phyloP scores from a whole-genome alignment of 2,797 vertebrate species.

The Acrossocheilus wenchowensis region DNA sequence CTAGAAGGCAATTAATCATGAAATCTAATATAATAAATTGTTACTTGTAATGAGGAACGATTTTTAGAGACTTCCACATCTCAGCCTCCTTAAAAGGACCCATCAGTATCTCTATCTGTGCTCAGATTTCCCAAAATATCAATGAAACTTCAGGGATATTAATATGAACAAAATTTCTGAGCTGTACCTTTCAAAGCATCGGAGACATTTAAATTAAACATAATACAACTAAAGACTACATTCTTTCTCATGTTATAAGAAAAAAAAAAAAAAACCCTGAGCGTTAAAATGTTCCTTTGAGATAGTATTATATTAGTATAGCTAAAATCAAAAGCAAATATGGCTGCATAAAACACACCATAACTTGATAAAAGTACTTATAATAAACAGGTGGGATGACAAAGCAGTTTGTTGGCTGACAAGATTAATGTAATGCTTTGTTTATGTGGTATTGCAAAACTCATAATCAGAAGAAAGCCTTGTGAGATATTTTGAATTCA shows the following conservation, averaged over 20 bases:
- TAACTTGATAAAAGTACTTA: neutral
- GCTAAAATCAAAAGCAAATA: neutral
- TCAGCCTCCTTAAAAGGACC: neutral
- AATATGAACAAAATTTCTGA: neutral
- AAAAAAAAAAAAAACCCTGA: neutral
- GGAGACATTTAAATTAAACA: neutral
- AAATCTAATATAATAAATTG: neutral
- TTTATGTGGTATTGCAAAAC: neutral
- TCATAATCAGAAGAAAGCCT: conserved; percentile 24
- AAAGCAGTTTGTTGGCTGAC: neutral
- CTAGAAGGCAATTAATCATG: neutral
- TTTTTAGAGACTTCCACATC: neutral
- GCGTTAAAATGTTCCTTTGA: neutral
- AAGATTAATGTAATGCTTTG: neutral
- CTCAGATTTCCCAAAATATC: neutral
- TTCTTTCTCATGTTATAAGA: neutral
- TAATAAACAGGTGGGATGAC: neutral
- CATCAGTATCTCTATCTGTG: neutral
- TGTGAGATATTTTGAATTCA: conserved; percentile 12
- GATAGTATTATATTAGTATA: neutral
- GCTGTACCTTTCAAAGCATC: neutral
- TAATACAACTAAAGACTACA: neutral
- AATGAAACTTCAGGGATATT: neutral
- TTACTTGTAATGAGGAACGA: neutral
- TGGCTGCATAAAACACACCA: neutral